These are phyloP conservation scores for Acanthochromis polyacanthus DNA, from an alignment of 2,113 vertebrate genomes.

Conservation along the genomic window DNA sequence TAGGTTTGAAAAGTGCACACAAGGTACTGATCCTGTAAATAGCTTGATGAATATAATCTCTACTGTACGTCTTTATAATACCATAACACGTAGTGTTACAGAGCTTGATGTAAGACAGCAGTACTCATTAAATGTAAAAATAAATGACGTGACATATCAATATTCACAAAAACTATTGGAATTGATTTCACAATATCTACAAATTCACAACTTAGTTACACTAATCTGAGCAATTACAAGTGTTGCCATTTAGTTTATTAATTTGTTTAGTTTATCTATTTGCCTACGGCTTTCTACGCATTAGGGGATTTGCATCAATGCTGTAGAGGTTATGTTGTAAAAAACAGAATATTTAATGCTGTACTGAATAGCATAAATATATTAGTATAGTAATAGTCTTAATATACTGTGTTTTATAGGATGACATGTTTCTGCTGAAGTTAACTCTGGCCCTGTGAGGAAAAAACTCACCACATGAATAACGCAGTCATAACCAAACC, in stretches of 20 bases:
- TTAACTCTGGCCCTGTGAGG: conserved; percentile 70
- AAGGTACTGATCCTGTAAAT: conserved; percentile 70
- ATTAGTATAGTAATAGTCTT: conserved; percentile 79
- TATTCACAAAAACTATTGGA: conserved; percentile 77
- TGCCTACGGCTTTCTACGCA: conserved; percentile 74
- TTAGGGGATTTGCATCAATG: conserved; percentile 72
- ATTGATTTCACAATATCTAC: conserved; percentile 82
- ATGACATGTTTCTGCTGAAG: conserved; percentile 68
- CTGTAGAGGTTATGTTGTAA: conserved; percentile 77
- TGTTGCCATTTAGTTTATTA: conserved; percentile 71
- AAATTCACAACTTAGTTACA: conserved; percentile 81
- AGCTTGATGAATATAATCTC: conserved; percentile 65
- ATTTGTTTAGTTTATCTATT: conserved; percentile 65
- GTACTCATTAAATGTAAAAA: conserved; percentile 75
- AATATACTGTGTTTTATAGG: conserved; percentile 72
- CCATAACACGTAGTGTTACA: conserved; percentile 77
- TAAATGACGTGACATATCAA: conserved; percentile 77
- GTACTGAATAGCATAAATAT: conserved; percentile 81
- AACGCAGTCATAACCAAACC: conserved; percentile 42
- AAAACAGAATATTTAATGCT: conserved; percentile 78
- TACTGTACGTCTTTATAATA: conserved; percentile 63
- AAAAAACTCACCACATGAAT: conserved; percentile 22
- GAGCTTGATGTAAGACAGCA: conserved; percentile 69
- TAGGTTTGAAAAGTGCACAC: conserved; percentile 78
- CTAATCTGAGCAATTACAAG: conserved; percentile 69